Base-by-base conservation (phyloP, 2,113 vertebrate genomes). In the Chloroceryle aenea region DNA sequence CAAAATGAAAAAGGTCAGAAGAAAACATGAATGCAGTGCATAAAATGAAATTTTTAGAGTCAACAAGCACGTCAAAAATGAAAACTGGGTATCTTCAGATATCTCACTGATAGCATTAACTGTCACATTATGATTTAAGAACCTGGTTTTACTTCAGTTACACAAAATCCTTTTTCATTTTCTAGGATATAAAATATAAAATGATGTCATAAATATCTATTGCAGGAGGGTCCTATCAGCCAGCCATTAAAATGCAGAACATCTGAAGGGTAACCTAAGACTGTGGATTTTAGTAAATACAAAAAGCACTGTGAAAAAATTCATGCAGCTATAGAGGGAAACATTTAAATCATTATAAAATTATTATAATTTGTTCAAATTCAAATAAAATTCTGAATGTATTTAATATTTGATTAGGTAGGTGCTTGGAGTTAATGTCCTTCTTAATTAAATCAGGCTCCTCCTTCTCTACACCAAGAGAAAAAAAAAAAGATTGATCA, bases 361-460 rank as follows among this genome's bases (percentile, higher is more conserved):
- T 1, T 0, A 62, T 85, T 83, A 86, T 73, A 52, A 87, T 85
- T 66, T 78, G 7, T 86, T 85, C n/a, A n/a, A n/a, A n/a, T n/a
- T n/a, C n/a, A n/a, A n/a, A n/a, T n/a, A n/a, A n/a, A 87, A 30
- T 76, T 95, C 79, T 62, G 89, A 92, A 80, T 56, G 36, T 27
- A 69, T 73, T 91, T 96, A 95, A 84, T 95, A 90, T 95, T 93
- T 95, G 61, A 96, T 96, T 77, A 93, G 76, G 72, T 90, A 84
- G 82, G 50, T 69, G 52, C 84, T 92, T 56, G 56, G 32, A 95
- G 86, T 89, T 91, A 96, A 95, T 93, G 82, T 83, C 89, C 93
- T 95, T 93, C 85, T 96, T 95, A 97, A 98, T 97, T 97, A 97
- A 97, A 89, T 95, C 85, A 95, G 76, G 85, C 82, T 95, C 87